Percentiles rank a stretch among this genome's conserved stretches.
Conservation (phyloP, 2,888 invertebrate genomes). For the Stenichneumon culpator region DNA sequence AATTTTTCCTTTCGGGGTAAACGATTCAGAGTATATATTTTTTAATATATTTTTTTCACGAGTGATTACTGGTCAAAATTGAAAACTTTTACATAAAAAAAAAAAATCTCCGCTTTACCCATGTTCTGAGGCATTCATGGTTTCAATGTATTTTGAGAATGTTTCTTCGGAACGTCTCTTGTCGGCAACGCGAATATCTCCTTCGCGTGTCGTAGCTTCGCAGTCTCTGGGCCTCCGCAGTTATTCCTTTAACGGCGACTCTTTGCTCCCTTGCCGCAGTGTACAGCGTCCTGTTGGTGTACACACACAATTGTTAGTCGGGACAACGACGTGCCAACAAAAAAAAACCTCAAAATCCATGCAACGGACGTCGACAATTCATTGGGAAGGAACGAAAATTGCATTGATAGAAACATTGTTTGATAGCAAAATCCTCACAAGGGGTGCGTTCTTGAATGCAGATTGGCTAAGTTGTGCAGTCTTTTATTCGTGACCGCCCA, state of each 20-base stretch:
- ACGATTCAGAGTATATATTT: not conserved
- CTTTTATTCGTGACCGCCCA: no score
- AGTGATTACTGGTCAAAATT: not conserved
- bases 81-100: not conserved
- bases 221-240: not conserved
- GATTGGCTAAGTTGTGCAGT: no score
- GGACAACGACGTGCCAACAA: not conserved
- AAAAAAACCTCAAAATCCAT: not conserved
- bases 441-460: no score
- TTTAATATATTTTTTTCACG: not conserved
- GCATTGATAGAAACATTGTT: not conserved
- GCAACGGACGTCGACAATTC: not conserved
- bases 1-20: slow-evolving; percentile 23
- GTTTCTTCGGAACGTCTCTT: slow-evolving; percentile 61
- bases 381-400: slow-evolving; percentile 11
- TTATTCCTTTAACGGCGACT: slow-evolving; percentile 14
- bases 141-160: slow-evolving; percentile 78
- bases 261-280: slow-evolving; percentile 44
- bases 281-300: slow-evolving; percentile 74
- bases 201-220: not conserved
- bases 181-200: slow-evolving; percentile 1
- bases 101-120: slow-evolving; percentile 87
- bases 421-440: not conserved
- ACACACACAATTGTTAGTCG: slow-evolving; percentile 55
- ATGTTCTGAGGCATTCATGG: slow-evolving; percentile 93